Conservation (phyloP, 2,113 vertebrate genomes). For the Melospiza georgiana region DNA sequence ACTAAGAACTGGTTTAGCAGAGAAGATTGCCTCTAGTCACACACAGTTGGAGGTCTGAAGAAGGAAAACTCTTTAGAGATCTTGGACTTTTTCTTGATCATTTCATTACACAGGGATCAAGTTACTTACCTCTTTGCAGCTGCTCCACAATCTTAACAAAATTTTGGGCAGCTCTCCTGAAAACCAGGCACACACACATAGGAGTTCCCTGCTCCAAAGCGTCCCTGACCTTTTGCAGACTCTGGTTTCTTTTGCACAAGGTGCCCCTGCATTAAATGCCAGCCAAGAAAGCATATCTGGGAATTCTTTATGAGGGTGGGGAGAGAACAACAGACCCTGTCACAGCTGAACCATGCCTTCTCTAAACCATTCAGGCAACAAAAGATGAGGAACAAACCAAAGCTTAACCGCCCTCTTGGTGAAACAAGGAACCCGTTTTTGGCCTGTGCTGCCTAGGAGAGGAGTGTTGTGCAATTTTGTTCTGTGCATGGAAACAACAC, state of each 20-base stretch:
- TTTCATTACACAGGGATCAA: background rate
- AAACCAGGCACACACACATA: background rate
- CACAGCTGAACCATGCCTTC: background rate
- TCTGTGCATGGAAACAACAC: background rate
- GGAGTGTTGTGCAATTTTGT: background rate
- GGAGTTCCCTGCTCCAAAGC: background rate
- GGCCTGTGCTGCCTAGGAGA: background rate
- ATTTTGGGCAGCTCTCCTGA: background rate
- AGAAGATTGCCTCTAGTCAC: background rate
- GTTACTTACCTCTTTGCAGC: background rate
- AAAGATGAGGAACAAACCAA: background rate
- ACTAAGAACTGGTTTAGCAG: conserved; percentile 18
- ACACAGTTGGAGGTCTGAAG: background rate
- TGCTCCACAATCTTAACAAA: background rate
- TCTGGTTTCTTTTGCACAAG: background rate
- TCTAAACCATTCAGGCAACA: background rate
- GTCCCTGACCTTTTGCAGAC: background rate
- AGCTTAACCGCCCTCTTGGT: background rate
- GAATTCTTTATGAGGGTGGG: background rate
- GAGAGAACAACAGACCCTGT: background rate
- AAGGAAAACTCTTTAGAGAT: background rate
- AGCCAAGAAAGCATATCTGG: background rate
- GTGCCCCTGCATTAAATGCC: background rate
- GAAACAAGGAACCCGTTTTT: background rate
- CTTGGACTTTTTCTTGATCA: background rate